phyloP scores from a whole-genome alignment of 2,113 vertebrate genomes.

The Todiramphus saurophagus region DNA sequence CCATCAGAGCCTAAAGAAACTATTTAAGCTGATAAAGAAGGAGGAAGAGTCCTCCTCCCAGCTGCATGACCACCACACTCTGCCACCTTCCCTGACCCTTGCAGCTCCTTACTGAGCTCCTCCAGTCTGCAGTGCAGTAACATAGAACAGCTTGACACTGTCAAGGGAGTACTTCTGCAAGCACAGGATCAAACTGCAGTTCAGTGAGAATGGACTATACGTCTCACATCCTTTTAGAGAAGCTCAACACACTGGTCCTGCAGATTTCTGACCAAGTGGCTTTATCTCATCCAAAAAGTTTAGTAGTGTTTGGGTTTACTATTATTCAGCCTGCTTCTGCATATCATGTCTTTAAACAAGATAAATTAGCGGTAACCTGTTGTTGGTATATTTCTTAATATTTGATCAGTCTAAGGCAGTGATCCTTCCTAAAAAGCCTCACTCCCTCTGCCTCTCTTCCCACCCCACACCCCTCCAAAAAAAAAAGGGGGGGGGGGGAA shows the following conservation, averaged over 20 bases:
- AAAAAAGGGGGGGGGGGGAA: neutral
- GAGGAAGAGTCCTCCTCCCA: neutral
- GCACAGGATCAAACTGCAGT: neutral
- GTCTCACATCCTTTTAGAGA: neutral
- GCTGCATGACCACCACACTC: neutral
- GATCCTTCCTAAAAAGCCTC: neutral
- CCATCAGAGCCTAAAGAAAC: neutral
- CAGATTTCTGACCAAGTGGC: neutral
- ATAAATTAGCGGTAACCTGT: neutral
- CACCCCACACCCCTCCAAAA: neutral
- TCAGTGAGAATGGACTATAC: neutral
- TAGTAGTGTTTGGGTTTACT: neutral
- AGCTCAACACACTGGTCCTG: neutral
- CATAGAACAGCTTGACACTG: neutral
- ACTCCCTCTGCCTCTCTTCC: neutral
- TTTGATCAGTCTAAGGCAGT: neutral
- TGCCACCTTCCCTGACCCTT: neutral
- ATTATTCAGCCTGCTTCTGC: neutral
- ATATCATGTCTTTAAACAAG: neutral
- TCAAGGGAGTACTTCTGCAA: neutral
- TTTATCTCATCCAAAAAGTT: neutral
- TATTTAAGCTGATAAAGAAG: neutral
- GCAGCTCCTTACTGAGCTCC: neutral
- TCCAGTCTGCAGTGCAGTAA: neutral
- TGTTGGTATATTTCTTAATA: neutral